These are phyloP conservation scores for Liparis tanakae DNA, from an alignment of 2,797 vertebrate genomes.

Conservation along the genomic window DNA sequence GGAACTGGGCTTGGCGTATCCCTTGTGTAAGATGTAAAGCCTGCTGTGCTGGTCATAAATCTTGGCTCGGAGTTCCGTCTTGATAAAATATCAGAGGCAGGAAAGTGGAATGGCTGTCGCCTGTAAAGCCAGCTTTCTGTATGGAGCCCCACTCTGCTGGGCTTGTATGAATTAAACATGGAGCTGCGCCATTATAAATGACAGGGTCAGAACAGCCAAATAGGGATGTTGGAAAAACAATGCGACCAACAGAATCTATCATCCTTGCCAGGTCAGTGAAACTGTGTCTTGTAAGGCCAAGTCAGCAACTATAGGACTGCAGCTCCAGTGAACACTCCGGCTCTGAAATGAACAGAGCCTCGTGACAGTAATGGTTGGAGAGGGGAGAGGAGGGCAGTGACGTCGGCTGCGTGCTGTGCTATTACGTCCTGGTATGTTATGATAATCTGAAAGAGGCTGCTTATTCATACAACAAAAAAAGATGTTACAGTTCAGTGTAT, in stretches of 20 bases:
- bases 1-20: conserved; percentile 27
- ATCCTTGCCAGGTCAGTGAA: conserved; percentile 63
- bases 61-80: conserved; percentile 40
- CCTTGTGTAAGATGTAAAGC: conserved; percentile 55
- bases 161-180: conserved; percentile 72
- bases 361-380: conserved; percentile 27
- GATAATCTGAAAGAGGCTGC: conserved; percentile 17
- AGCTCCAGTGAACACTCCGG: conserved; percentile 27
- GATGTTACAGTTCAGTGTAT: background rate
- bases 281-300: conserved; percentile 60
- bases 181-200: conserved; percentile 69
- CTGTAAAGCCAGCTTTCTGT: conserved; percentile 65
- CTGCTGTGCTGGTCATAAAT: conserved; percentile 52
- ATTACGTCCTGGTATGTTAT: conserved; percentile 27
- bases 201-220: conserved; percentile 69
- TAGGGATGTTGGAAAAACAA: conserved; percentile 72
- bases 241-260: conserved; percentile 69
- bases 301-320: conserved; percentile 54
- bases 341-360: conserved; percentile 29
- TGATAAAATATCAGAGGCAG: conserved; percentile 68
- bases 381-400: conserved; percentile 27
- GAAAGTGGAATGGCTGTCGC: conserved; percentile 60
- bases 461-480: conserved; percentile 18
- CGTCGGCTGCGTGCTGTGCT: conserved; percentile 28
- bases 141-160: conserved; percentile 47